Base-by-base conservation (phyloP, 2,888 invertebrate species). In the Drosophila affinis region DNA sequence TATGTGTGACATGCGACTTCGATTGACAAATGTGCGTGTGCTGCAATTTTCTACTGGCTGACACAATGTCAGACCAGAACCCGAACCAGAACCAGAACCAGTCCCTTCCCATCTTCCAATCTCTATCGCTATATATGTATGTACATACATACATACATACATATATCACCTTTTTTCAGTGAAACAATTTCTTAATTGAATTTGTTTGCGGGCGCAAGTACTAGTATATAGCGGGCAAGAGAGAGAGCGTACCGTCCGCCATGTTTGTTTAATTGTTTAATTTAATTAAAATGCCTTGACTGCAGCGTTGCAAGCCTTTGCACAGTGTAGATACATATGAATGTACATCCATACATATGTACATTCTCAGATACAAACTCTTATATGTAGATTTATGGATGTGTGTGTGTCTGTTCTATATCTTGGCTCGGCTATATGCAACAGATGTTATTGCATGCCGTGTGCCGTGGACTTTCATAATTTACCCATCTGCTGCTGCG, bases 211-310 rank as follows among this genome's bases (percentile, higher is more conserved):
- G 34, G 59, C 45, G 69, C 56, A 59, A 48, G 60, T 62, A 51
- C 52, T 24, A 47, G 34, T 9, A 44, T 61, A 48, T 27, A n/a
- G 24, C 34, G n/a, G 18, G 70, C n/a, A 39, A 27, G 39, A 47
- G 29, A 17, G 32, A 55, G 61, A 62, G 65, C 46, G 45, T 52
- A 58, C 61, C 29, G 54, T 62, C 51, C 76, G 69, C 56, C 72
- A 69, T 79, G 73, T 88, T 89, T 89, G 78, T 89, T 90, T 89
- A 88, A 89, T 90, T 90, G 87, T 87, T 89, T 90, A 90, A 90
- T 90, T 89, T 74, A 89, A 90, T 89, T 90, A 90, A 90, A 90
- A 90, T 81, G 76, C 77, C 68, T 68, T 73, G 80, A 83, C 72
- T 83, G 83, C 80, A 83, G 63, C 68, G 72, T 59, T 74, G 68